Conservation (phyloP, 23 tunicate species). For the Trididemnum nubilum region DNA sequence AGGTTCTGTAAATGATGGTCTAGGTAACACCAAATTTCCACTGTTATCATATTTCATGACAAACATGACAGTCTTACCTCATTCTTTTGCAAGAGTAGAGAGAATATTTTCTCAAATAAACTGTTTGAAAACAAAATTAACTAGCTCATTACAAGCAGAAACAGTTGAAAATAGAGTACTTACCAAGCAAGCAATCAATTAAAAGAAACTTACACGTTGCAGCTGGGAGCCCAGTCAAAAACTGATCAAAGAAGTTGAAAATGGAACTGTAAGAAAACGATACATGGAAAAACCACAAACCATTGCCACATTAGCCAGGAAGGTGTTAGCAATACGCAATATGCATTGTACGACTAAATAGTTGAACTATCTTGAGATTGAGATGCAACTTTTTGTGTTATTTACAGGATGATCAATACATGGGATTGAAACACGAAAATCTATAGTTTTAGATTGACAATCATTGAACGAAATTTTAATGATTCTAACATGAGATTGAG, state of each 20-base stretch:
- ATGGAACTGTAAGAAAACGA: slow-evolving; percentile 7
- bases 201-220: slow-evolving; percentile 7
- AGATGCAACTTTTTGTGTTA: neutral
- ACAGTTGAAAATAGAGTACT: neutral
- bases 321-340: neutral
- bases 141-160: neutral
- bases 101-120: neutral
- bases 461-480: too few relatives aligned
- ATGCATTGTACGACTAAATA: neutral
- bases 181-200: neutral
- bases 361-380: neutral
- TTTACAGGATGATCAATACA: neutral
- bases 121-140: neutral
- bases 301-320: neutral
- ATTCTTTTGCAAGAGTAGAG: neutral
- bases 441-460: too few relatives aligned
- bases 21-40: too few relatives aligned
- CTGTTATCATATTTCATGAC: neutral
- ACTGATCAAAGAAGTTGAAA: slow-evolving; percentile 9
- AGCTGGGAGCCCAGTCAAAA: neutral
- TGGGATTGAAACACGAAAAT: neutral
- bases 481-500: neutral
- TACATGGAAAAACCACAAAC: neutral
- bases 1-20: too few relatives aligned
- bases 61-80: neutral